Conservation (phyloP, 2,797 vertebrate genomes). For the Coregonus suidteri region DNA sequence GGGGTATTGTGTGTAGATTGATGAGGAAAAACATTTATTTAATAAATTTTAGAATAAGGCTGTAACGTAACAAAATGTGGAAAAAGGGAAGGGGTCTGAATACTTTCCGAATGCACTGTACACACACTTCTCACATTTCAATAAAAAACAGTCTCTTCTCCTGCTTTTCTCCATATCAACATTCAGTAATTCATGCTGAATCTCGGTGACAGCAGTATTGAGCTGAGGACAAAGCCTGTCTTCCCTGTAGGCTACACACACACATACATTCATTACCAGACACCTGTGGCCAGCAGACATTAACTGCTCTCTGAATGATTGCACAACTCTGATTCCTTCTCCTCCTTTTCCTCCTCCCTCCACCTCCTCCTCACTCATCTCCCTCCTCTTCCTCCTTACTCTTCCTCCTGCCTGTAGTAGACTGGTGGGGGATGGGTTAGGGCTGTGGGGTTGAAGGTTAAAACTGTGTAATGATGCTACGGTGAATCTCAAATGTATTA, state of each 20-base stretch:
- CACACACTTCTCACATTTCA: constrained; percentile 52
- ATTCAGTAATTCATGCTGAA: constrained; percentile 65
- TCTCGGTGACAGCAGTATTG: constrained; percentile 59
- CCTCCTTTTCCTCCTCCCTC: background rate
- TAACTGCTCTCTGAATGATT: background rate
- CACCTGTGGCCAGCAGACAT: background rate
- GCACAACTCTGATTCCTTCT: background rate
- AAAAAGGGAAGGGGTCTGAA: too few species aligned
- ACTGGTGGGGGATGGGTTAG: background rate
- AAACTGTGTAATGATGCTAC: background rate
- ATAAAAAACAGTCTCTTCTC: constrained; percentile 65
- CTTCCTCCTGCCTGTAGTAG: constrained; percentile 18
- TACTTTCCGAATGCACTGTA: too few species aligned
- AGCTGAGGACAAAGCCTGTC: constrained; percentile 67
- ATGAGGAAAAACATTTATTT: too few species aligned
- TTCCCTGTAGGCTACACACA: constrained; percentile 28
- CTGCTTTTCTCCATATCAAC: constrained; percentile 66
- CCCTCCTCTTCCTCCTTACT: background rate
- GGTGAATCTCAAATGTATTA: background rate
- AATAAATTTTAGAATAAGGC: too few species aligned
- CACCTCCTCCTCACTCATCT: background rate
- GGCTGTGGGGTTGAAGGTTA: constrained; percentile 17
- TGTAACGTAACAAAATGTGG: too few species aligned
- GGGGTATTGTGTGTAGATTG: too few species aligned
- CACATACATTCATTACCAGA: background rate